Evolutionary conservation across 1,140 invertebrate species (phyloP), one percentile per base, ranked within the genome.

Genomic region (Danaus melanippus): DNA sequence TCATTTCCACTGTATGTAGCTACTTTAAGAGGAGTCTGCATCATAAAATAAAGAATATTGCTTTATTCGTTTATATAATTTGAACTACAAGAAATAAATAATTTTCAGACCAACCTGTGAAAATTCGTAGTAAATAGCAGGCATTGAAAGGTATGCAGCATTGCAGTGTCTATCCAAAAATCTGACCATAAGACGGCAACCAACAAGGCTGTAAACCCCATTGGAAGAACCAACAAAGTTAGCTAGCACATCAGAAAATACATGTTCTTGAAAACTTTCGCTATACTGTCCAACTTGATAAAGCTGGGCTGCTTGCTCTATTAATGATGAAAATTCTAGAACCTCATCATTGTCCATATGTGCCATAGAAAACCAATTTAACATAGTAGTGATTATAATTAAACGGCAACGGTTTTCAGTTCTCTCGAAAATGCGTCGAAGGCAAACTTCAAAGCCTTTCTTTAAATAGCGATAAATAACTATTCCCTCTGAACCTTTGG

Each of bases 91-190:
- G 9, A 40, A 59, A 50, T 46, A 9, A 32, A 32, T 0, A 32
- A 32, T 7, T 7, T 32, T 32, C 21, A 5, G 2, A 32, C 21
- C 2, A 8, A 76, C 74, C 65, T 74, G 67, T 40, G 72, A 71
- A 56, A 88, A 71, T 53, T 89, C 70, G 42, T 89, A 88, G 53
- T 89, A 91, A 56, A 90, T 85, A 53, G 75, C 82, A 0, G 90
- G 89, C 0, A 82, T 82, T 40, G 85, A 67, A 47, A 91, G 88
- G 50, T 83, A 65, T 10, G 64, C 17, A 17, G 66, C 74, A 57
- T 91, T 91, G 0, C 76, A 58, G 10, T 84, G 76, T 50, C 90
- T 71, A 61, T 91, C 90, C 2, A 91, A 70, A 44, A 91, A 71
- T 64, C 86, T 77, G 17, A 90, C 86, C 3, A 90, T 58, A 3